Evolutionary conservation across 2,797 vertebrate genomes (phyloP).

Genomic region (Lagocephalus sceleratus): DNA sequence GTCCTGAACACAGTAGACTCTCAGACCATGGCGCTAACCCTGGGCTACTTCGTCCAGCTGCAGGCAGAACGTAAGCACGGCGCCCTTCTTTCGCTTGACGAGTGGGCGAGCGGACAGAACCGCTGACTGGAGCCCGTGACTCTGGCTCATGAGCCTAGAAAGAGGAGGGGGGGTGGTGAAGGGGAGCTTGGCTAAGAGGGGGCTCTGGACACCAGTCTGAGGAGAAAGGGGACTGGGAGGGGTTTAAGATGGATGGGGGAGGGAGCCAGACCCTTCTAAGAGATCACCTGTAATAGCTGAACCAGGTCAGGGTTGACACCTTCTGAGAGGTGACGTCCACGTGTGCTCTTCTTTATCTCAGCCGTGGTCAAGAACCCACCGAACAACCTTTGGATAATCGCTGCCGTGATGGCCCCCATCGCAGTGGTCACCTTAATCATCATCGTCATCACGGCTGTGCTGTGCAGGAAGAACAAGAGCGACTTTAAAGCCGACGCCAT

Average conservation of each 20-base stretch:
- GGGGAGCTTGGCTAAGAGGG: background rate
- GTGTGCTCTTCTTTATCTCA: conserved; percentile 50
- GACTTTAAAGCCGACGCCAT: conserved; percentile 94
- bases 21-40: conserved; percentile 93
- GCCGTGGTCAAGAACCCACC: conserved; percentile 96
- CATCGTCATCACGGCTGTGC: conserved; percentile 95
- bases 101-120: conserved; percentile 23
- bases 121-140: conserved; percentile 25
- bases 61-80: conserved; percentile 92
- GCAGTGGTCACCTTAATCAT: conserved; percentile 93
- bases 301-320: too few relatives aligned
- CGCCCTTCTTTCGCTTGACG: conserved; percentile 13
- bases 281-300: conserved; percentile 36
- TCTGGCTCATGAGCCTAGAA: conserved; percentile 29
- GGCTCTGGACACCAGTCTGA: too few relatives aligned
- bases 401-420: conserved; percentile 92
- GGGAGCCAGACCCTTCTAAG: too few relatives aligned
- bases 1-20: conserved; percentile 95
- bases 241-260: background rate
- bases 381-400: conserved; percentile 98
- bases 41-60: conserved; percentile 94
- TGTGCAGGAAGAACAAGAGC: conserved; percentile 97
- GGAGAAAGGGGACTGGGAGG: too few relatives aligned
- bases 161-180: conserved; percentile 18
- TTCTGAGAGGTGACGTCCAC: conserved; percentile 6